Percentiles rank a stretch among this genome's conserved stretches.
Conservation (phyloP, 2,888 invertebrate species). For the Andrena dorsata region DNA sequence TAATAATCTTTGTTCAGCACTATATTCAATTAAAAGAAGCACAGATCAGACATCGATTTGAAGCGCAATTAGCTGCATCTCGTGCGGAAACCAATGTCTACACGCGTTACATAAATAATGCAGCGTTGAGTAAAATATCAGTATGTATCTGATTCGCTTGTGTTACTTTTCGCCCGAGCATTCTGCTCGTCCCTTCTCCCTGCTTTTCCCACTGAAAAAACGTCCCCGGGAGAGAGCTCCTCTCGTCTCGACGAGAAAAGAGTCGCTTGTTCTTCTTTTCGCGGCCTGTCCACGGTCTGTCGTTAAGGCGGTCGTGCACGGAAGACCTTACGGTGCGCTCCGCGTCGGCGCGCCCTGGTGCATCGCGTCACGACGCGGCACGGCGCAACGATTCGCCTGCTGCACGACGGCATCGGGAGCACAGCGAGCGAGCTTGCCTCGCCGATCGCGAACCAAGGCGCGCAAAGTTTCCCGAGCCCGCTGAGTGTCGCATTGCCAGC, state of each 20-base stretch:
- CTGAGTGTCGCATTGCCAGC: slow-evolving; percentile 49
- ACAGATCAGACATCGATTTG: background rate
- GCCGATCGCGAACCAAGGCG: slow-evolving; percentile 31
- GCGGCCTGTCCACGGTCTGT: slow-evolving; percentile 32
- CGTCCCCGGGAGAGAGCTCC: background rate
- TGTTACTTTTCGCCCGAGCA: background rate
- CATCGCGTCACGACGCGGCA: slow-evolving; percentile 20
- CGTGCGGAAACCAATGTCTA: background rate
- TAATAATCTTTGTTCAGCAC: background rate
- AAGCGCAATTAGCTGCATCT: background rate
- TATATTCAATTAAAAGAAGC: background rate
- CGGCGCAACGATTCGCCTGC: slow-evolving; percentile 6
- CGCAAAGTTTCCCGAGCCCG: slow-evolving; percentile 33
- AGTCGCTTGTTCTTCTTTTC: slow-evolving; percentile 21
- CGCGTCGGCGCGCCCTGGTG: slow-evolving; percentile 2
- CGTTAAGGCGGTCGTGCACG: slow-evolving; percentile 37
- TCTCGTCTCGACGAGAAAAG: background rate
- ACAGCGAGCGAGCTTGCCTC: slow-evolving; percentile 27
- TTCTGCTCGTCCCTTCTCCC: background rate
- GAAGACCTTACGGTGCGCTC: slow-evolving; percentile 36
- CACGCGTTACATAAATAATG: background rate
- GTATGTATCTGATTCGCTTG: slow-evolving; percentile 32
- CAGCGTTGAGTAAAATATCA: background rate
- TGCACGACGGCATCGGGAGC: slow-evolving; percentile 21
- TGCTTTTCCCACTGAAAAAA: slow-evolving; percentile 22